phyloP scores from a whole-genome alignment of 2,888 invertebrate genomes.

The Pterostichus niger region DNA sequence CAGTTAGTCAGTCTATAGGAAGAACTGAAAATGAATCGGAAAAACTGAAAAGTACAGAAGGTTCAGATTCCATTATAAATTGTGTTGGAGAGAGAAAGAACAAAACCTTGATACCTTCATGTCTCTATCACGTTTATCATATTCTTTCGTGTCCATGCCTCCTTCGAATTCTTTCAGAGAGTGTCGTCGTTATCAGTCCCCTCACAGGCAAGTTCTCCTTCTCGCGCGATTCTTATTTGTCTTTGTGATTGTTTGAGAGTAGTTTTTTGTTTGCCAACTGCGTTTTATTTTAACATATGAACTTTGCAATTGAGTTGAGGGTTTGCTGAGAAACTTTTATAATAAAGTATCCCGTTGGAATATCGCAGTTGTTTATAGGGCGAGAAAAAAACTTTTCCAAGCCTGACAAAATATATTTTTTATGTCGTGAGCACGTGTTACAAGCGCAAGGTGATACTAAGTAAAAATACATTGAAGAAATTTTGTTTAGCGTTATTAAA shows the following conservation, averaged over 20 bases:
- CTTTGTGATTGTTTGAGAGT: constrained; percentile 59
- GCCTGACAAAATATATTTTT: constrained; percentile 59
- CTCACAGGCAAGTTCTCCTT: not conserved
- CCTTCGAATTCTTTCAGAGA: no score
- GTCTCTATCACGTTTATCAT: no score
- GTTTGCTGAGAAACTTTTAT: constrained; percentile 53
- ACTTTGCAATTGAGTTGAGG: constrained; percentile 65
- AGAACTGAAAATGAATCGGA: no score
- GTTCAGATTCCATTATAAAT: no score
- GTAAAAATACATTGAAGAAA: constrained; percentile 44
- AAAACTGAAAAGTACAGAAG: no score
- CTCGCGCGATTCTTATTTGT: constrained; percentile 52
- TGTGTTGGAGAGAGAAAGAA: no score
- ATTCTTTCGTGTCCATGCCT: no score
- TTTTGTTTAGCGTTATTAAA: constrained; percentile 51
- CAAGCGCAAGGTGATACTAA: constrained; percentile 22
- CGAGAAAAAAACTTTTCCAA: constrained; percentile 14
- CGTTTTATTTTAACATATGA: constrained; percentile 66
- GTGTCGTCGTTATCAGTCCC: no score
- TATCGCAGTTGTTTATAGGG: constrained; percentile 58
- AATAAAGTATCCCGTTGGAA: constrained; percentile 61
- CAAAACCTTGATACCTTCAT: no score
- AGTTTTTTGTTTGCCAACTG: constrained; percentile 52
- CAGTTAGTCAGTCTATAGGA: no score
- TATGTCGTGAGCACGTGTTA: constrained; percentile 44